Evolutionary conservation across 2,113 vertebrate species (phyloP), one percentile per base, ranked within the genome.

Genomic region (Miniopterus natalensis): DNA sequence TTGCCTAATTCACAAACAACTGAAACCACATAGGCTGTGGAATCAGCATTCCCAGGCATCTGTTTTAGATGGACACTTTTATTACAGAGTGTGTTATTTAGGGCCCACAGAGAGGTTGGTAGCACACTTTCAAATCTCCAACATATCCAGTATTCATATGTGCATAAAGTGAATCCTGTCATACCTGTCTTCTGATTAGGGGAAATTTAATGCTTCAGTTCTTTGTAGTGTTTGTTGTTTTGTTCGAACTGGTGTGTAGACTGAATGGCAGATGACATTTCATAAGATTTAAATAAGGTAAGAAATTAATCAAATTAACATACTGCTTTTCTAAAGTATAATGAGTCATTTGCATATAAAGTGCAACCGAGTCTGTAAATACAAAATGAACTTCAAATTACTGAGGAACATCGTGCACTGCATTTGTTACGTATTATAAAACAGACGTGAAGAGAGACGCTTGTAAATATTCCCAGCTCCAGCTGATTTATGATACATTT

Each of bases 241-340:
- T 97, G 92, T 97, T 98, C 51, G 70, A 98, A 93, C 71, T 97
- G 91, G 51, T 75, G 8, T 96, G 94, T 80, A 97, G 97, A 97
- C 96, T 98, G 98, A 99, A 98, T 98, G 98, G 94, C 98, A 99
- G 98, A 96, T 98, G 98, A 98, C 98, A 98, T 98, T 98, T 98
- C 55, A 31, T 89, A 97, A 97, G 96, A 98, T 97, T 98, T 97
- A 98, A 98, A 98, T 98, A 97, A 96, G 89, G 95, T 95, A 97
- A 98, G 96, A 98, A 98, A 98, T 97, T 98, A 98, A 97, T 97
- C 97, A 98, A 98, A 98, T 98, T 98, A 98, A 98, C 98, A 98
- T 97, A 98, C 86, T 96, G 97, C 83, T 97, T 98, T 98, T 98
- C 94, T 90, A 96, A 98, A 97, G 61, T 92, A 98, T 98, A 98